Evolutionary conservation across 2,113 vertebrate species (phyloP), one percentile per base, ranked within the genome.

Genomic region (Cololabis saira): DNA sequence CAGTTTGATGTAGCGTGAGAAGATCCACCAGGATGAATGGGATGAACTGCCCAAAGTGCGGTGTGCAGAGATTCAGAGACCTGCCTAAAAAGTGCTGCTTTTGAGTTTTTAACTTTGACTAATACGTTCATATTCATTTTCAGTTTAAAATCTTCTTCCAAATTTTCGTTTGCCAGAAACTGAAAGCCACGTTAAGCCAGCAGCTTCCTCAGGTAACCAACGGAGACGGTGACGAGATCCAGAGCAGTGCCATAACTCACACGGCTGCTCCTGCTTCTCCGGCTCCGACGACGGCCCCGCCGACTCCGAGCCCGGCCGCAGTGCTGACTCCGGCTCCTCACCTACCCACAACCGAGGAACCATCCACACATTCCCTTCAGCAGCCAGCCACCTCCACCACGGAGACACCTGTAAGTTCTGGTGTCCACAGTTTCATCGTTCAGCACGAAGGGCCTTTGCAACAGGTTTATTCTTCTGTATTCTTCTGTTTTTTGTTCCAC

Each of bases 311-410:
- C 53, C 67, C 75, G 1, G 3, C 37, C 30, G 33, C 41, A 2
- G 22, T 75, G 42, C 67, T 64, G 8, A 57, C 73, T 42, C 65
- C 81, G 2, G 53, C 75, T 57, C 69, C 85, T 64, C 76, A 74
- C 17, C 82, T 83, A 42, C 61, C 85, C 49, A 41, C 93, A n/a
- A 83, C 93, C n/a, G 95, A 97, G 76, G 96, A 96, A 41, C 89
- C 93, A 6, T 93, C 94, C 45, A 89, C 94, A 51, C 95, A 96
- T 60, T 95, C 97, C 18, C 91, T 98, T n/a, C 97, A 99, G 71
- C 96, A 99, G 71, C 96, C 96, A 62, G 97, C 97, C 79, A 98
- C 96, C 45, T 99, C 98, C 73, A 99, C 97, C 75, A 99, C 97
- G 71, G 97, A 98, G 92, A 98, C 95, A 37, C 96, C 97, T 90